phyloP scores from a whole-genome alignment of 2,113 vertebrate genomes.

The rabbit (Oryctolagus cuniculus) region mOryCun1.1 NC_091435.1:38603001-38603500 shows the following conservation, averaged over 20 bases:
- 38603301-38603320: neutral
- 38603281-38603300: neutral
- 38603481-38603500: neutral
- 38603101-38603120: neutral
- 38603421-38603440: neutral
- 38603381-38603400: neutral
- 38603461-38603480: neutral
- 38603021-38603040: too few relatives aligned
- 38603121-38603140: neutral
- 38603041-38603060: neutral
- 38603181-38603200: neutral
- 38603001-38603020: too few relatives aligned
- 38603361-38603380: neutral
- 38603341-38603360: neutral
- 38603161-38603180: neutral
- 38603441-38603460: neutral
- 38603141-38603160: slow-evolving; percentile 22
- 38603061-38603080: neutral
- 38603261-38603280: neutral
- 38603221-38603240: neutral
- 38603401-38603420: neutral
- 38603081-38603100: neutral
- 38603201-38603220: neutral
- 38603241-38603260: neutral
- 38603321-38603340: neutral